A percentile compares a stretch with the other conserved stretches of the same genome.
Conservation (phyloP, 2,797 vertebrate species). For the Xiphophorus birchmanni region DNA sequence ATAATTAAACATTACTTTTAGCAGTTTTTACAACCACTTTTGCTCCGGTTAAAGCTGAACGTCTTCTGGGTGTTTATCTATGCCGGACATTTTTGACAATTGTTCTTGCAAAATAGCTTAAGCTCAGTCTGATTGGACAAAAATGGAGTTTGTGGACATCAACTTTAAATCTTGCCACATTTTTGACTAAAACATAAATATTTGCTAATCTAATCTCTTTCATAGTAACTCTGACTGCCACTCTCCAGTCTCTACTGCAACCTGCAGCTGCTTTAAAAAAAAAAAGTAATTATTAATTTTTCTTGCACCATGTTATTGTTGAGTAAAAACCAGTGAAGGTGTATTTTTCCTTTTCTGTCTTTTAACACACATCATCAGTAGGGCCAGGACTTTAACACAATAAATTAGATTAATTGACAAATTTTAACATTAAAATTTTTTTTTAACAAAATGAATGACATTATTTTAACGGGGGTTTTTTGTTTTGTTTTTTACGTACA, state of each 20-base stretch:
- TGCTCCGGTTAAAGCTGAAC: background rate
- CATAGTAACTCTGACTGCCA: background rate
- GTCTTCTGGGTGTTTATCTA: background rate
- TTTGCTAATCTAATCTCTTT: background rate
- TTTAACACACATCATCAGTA: no score
- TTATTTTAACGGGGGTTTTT: no score
- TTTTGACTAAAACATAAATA: background rate
- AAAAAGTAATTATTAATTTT: background rate
- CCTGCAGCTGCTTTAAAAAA: background rate
- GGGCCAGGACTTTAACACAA: no score
- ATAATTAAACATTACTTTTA: background rate
- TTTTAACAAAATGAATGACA: no score
- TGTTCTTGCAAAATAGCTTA: background rate
- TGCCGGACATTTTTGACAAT: background rate
- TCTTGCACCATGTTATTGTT: background rate
- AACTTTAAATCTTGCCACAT: background rate
- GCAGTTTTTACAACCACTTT: background rate
- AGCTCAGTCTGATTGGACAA: background rate
- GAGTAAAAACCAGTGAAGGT: no score
- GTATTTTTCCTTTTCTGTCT: no score
- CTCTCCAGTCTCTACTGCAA: background rate
- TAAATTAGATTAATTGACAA: no score
- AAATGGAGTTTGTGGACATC: background rate
- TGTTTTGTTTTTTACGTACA: no score
- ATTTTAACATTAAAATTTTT: no score